phyloP scores from a whole-genome alignment of 2,888 invertebrate genomes.

The Ctenicera cuprea region DNA sequence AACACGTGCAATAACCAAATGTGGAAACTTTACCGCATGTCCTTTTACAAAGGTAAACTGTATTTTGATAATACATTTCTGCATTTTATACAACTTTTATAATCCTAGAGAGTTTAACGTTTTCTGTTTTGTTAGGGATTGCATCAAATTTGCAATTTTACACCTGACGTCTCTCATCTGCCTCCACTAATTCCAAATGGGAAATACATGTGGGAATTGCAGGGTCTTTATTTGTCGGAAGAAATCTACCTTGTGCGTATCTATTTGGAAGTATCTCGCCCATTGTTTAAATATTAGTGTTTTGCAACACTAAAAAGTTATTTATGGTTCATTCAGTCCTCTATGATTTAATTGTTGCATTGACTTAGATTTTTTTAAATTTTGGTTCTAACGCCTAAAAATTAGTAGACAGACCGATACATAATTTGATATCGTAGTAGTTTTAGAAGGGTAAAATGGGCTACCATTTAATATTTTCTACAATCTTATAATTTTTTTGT shows the following conservation, averaged over 20 bases:
- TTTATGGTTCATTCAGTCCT: no score
- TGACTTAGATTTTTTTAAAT: no score
- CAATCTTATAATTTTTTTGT: no score
- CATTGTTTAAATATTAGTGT: background rate
- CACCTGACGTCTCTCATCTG: background rate
- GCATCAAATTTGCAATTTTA: background rate
- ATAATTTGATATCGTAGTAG: no score
- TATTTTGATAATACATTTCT: background rate
- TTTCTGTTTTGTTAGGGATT: background rate
- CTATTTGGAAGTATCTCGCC: background rate
- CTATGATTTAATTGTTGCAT: no score
- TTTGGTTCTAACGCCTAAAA: no score
- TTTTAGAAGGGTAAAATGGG: no score
- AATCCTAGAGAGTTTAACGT: no score
- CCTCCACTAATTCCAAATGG: background rate
- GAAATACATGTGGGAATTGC: background rate
- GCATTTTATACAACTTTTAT: no score
- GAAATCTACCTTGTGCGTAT: background rate
- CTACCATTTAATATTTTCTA: no score
- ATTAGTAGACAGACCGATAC: no score
- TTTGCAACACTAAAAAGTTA: no score
- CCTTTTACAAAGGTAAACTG: background rate
- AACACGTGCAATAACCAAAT: background rate
- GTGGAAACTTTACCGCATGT: background rate
- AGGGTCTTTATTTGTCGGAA: background rate